A percentile compares a stretch with the other conserved stretches of the same genome.
Evolutionary conservation across 2,113 vertebrate genomes (phyloP).

Genomic region (Puffinus mauretanicus): DNA sequence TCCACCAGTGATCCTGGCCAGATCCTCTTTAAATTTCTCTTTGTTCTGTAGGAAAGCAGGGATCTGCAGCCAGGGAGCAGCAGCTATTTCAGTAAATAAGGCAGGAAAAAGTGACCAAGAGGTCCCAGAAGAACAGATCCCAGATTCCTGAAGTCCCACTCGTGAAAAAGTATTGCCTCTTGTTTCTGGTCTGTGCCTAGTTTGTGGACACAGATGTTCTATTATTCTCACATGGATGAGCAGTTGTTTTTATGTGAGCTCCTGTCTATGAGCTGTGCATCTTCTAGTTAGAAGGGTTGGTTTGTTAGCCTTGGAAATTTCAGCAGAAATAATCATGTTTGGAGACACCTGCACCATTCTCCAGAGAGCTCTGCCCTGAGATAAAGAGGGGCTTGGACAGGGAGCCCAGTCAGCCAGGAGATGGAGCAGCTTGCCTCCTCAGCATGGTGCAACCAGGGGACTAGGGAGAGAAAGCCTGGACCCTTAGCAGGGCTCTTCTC

Average conservation of each 20-base stretch:
- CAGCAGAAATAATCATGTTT: background rate
- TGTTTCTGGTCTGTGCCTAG: background rate
- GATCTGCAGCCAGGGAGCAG: background rate
- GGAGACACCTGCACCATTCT: background rate
- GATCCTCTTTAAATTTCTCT: background rate
- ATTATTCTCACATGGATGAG: background rate
- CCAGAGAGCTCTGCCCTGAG: background rate
- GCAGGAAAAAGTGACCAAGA: background rate
- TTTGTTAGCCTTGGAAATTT: background rate
- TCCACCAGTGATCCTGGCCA: background rate
- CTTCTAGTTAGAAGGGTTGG: background rate
- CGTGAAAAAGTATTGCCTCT: background rate
- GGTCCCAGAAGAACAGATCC: background rate
- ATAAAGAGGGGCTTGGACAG: background rate
- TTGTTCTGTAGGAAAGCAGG: background rate
- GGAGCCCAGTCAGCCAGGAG: background rate
- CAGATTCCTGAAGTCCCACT: background rate
- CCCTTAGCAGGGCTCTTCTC: background rate
- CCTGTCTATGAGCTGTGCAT: background rate
- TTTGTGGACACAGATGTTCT: background rate
- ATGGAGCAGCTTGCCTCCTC: slow-evolving; percentile 29
- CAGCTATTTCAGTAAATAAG: background rate
- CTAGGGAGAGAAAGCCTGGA: background rate
- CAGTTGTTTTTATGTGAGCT: background rate
- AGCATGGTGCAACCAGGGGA: background rate